Evolutionary conservation across 2,888 invertebrate species (phyloP), one percentile per base, ranked within the genome.

Genomic region (Coelogynopora nodosa): DNA sequence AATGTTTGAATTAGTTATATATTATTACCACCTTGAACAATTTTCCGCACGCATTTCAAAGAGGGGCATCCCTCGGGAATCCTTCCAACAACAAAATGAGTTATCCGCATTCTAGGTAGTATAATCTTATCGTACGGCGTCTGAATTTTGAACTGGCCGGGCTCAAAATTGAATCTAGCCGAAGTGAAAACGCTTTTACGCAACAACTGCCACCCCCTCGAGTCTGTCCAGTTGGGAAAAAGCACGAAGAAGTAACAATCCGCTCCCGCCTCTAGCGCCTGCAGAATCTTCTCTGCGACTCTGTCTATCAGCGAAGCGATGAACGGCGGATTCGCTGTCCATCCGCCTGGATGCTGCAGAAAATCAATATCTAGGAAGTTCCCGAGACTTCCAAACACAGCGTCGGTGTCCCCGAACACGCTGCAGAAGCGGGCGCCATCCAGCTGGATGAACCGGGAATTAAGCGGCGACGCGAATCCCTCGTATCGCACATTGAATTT

Each of bases 381-480:
- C n/a, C 84, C 84, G 5, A 84, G 26, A 13, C 84, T 84, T 27
- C 84, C 84, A 84, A 84, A 84, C 67, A 49, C 67, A 10, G 30
- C 31, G 27, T 84, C 84, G 1, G 84, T 84, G 82, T 84, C 84
- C 23, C 23, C 23, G 10, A 84, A 84, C n/a, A 84, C 29, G 23
- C 67, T 74, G 80, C 84, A 84, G 10, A 84, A 84, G 29, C 27
- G 27, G 23, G 84, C 30, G n/a, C 2, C 86, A 26, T 31, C 27
- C 31, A 26, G 84, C 0, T 74, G 74, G 0, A 84, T n/a, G 13
- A 84, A 84, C 67, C 84, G 30, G 0, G 31, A 49, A 84, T 84
- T 84, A n/a, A 84, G 67, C 1, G 84, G 84, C n/a, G 84, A 84
- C 0, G 84, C 31, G 27, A 84, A 84, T n/a, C 84, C 84, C 10